Conservation (phyloP, 2,888 invertebrate genomes). For the Sphaerophoria rueppellii region DNA sequence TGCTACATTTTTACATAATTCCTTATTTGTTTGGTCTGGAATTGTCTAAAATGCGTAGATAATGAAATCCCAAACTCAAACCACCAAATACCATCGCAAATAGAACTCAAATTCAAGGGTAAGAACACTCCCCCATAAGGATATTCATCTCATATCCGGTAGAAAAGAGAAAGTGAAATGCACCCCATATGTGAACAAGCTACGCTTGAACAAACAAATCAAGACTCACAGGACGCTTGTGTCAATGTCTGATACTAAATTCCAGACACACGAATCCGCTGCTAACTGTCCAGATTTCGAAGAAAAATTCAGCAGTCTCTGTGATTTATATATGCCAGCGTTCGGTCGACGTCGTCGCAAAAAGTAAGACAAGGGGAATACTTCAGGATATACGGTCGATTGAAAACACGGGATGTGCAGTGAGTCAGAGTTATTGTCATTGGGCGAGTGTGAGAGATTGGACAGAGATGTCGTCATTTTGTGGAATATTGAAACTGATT, state of each 20-base stretch:
- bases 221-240: not conserved
- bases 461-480: slow-evolving; percentile 23
- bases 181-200: slow-evolving; percentile 47
- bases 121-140: not conserved
- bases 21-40: slow-evolving; percentile 47
- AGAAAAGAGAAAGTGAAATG: slow-evolving; percentile 2
- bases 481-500: not conserved
- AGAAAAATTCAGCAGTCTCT: slow-evolving; percentile 13
- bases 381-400: slow-evolving; percentile 58
- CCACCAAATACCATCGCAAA: slow-evolving; percentile 9
- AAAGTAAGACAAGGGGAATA: slow-evolving; percentile 32
- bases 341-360: not conserved
- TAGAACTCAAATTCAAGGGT: not conserved
- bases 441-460: not conserved
- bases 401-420: slow-evolving; percentile 27
- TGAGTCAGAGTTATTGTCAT: not conserved
- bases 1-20: slow-evolving; percentile 55
- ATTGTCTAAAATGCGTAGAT: slow-evolving; percentile 68
- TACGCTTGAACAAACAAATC: slow-evolving; percentile 23
- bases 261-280: slow-evolving; percentile 14
- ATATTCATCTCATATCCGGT: not conserved
- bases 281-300: slow-evolving; percentile 13
- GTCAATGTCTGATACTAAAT: slow-evolving; percentile 51
- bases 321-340: slow-evolving; percentile 43
- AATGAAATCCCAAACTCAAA: slow-evolving; percentile 68